These are phyloP conservation scores for Oryzias dopingdopingensis DNA, from an alignment of 2,797 vertebrate genomes.

Conservation along the genomic window DNA sequence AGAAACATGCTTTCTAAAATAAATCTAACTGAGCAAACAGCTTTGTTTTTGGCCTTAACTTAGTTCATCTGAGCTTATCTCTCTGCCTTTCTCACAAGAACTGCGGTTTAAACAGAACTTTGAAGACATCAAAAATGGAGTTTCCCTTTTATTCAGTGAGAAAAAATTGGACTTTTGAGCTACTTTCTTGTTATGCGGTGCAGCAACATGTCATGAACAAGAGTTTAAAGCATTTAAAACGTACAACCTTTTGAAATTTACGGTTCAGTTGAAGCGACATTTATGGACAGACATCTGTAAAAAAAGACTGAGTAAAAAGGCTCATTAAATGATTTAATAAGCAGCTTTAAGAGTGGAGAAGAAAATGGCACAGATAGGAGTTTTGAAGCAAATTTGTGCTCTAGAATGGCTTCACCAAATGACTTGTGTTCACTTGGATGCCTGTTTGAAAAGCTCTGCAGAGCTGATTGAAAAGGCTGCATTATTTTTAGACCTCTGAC, in stretches of 20 bases:
- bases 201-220: slow-evolving; percentile 35
- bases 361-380: no score
- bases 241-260: slow-evolving; percentile 33
- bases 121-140: slow-evolving; percentile 33
- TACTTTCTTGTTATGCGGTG: slow-evolving; percentile 10
- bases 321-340: no score
- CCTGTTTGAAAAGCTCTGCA: slow-evolving; percentile 44
- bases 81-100: not conserved
- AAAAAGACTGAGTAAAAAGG: no score
- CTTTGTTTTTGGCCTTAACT: no score
- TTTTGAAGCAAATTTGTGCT: slow-evolving; percentile 1
- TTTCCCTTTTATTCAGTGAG: slow-evolving; percentile 2
- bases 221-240: slow-evolving; percentile 11
- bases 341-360: no score
- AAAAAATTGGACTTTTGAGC: not conserved
- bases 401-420: slow-evolving; percentile 46
- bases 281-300: not conserved
- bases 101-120: slow-evolving; percentile 18
- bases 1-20: no score
- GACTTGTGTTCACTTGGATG: slow-evolving; percentile 50
- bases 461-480: slow-evolving; percentile 56
- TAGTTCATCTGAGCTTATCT: slow-evolving; percentile 12
- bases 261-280: slow-evolving; percentile 20
- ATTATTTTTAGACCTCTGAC: slow-evolving; percentile 59
- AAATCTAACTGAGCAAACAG: no score